These are phyloP conservation scores for Neomonachus schauinslandi DNA, from an alignment of 2,113 vertebrate genomes.

Conservation along the genomic window DNA sequence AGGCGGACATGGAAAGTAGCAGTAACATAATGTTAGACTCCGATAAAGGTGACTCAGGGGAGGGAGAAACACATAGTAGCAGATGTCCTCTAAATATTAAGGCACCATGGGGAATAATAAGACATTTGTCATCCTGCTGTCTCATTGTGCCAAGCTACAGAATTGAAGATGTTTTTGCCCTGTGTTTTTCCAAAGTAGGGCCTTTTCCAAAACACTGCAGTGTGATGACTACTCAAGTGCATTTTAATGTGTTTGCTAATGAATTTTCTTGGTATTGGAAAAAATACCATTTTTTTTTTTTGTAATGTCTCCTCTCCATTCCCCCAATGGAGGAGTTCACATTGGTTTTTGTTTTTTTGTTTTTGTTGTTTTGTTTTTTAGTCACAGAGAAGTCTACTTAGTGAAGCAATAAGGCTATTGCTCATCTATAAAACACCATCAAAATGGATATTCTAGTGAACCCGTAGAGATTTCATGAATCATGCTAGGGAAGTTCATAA, in stretches of 20 bases:
- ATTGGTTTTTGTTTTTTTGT: background rate
- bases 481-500: background rate
- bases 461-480: background rate
- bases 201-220: constrained; percentile 56
- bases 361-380: background rate
- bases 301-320: constrained; percentile 7
- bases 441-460: background rate
- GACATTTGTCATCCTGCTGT: constrained; percentile 60
- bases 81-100: constrained; percentile 60
- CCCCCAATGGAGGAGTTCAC: constrained; percentile 1
- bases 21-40: background rate
- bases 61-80: background rate
- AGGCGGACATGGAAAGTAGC: background rate
- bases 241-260: constrained; percentile 64
- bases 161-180: background rate
- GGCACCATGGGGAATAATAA: constrained; percentile 24
- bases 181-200: constrained; percentile 63
- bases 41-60: constrained; percentile 40
- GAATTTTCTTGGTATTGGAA: constrained; percentile 45
- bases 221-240: background rate
- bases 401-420: background rate
- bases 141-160: constrained; percentile 32
- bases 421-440: background rate
- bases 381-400: background rate
- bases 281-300: constrained; percentile 47